Evolutionary conservation across 2,888 invertebrate species (phyloP), one percentile per base, ranked within the genome.

Genomic region (Neocrepidodera transversa): DNA sequence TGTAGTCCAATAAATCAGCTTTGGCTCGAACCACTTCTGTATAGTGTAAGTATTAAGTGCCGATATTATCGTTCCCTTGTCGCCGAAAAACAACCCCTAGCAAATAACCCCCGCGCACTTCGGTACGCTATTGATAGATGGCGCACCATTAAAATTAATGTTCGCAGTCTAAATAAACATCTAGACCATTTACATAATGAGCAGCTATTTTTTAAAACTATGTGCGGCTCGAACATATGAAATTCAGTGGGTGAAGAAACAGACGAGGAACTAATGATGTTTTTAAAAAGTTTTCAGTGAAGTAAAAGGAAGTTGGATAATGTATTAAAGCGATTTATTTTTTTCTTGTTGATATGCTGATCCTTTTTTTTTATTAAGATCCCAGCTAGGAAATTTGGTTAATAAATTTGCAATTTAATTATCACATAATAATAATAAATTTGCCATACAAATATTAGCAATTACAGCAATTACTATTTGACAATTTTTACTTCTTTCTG

Each of bases 121-220:
- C 56, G 62, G 60, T 42, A 51, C 56, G 43, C 47, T 49, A 63
- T 63, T 66, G 72, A 71, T 69, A 74, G 74, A 74, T 74, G 74
- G 72, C 74, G 71, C 70, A 23, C 60, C 67, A 66, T 71, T 71
- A 70, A 70, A 70, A 70, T 71, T 69, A 72, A 72, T 72, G 70
- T 58, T 62, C 64, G 60, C 68, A 66, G 69, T 69, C 52, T 70
- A 68, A 72, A 72, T 69, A 69, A 71, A 72, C 68, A 69, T 69
- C 69, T 67, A 62, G 67, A 65, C 67, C 60, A 71, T 72, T 71
- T 71, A 71, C 70, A 70, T 72, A 72, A 72, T 67, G 70, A 68
- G 64, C 64, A 64, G 65, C 68, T 55, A 71, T 71, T 70, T 72
- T 72, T 72, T 68, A 69, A 35, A 45, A 61, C 66, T 65, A 65